phyloP scores from a whole-genome alignment of 2,797 vertebrate genomes.

The Leptodactylus fallax region DNA sequence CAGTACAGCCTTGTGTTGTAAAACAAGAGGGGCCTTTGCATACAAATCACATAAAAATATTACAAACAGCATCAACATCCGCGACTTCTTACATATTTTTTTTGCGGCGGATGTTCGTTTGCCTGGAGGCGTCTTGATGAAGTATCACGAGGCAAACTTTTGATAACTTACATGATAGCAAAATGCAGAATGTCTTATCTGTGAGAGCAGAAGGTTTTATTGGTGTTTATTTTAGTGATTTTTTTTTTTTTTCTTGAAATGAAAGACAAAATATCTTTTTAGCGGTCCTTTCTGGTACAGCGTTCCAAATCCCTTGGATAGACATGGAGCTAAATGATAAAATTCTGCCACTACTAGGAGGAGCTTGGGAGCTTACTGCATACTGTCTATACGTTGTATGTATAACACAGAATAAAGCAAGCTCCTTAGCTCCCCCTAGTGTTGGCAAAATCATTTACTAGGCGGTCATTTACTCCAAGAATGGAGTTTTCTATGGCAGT shows the following conservation, averaged over 20 bases:
- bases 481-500: no score
- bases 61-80: constrained; percentile 20
- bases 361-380: not conserved
- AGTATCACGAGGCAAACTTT: not conserved
- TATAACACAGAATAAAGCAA: not conserved
- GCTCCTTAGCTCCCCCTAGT: not conserved
- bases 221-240: not conserved
- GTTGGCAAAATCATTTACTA: not conserved
- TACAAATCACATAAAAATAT: constrained; percentile 27
- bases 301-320: not conserved
- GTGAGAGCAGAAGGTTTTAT: not conserved
- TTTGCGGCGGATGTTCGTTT: not conserved
- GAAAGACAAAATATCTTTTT: not conserved
- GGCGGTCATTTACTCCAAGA: no score
- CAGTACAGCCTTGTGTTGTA: constrained; percentile 20
- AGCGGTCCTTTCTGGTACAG: not conserved
- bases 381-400: not conserved
- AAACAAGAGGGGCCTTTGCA: constrained; percentile 3
- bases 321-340: not conserved
- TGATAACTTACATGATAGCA: not conserved
- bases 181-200: not conserved
- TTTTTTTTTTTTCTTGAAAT: not conserved
- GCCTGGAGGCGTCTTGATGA: not conserved
- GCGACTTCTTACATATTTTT: not conserved
- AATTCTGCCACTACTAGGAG: not conserved